Evolutionary conservation across 2,797 vertebrate species (phyloP).

Genomic region (Megaceryle alcyon): DNA sequence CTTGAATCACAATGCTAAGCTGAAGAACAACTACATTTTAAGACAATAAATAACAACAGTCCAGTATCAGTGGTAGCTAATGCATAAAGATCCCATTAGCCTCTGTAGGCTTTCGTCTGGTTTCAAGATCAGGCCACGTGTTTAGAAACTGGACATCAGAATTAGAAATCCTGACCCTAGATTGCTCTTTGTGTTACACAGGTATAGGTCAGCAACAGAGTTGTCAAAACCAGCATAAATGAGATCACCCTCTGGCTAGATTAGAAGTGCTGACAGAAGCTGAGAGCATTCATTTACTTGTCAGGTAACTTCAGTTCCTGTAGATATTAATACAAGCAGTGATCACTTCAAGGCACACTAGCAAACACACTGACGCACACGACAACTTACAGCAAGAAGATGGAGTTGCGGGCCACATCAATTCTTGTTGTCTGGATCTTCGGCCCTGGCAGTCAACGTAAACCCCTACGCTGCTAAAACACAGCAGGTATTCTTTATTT

Average conservation of each 20-base stretch:
- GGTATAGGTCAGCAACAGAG: not conserved
- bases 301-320: not conserved
- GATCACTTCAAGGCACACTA: not conserved
- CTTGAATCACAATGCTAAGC: not conserved
- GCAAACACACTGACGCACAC: not conserved
- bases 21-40: not conserved
- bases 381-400: slow-evolving; percentile 91
- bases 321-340: not conserved
- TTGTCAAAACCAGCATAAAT: not conserved
- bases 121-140: not conserved
- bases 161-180: not conserved
- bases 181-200: not conserved
- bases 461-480: slow-evolving; percentile 95
- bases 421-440: slow-evolving; percentile 95
- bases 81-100: not conserved
- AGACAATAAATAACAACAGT: not conserved
- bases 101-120: not conserved
- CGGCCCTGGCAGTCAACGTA: slow-evolving; percentile 98
- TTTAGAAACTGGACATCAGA: not conserved
- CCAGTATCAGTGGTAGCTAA: rapidly evolving
- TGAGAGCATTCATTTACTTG: not conserved
- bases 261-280: not conserved
- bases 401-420: slow-evolving; percentile 96
- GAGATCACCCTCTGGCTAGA: not conserved
- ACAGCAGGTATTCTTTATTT: slow-evolving; percentile 96